These are phyloP conservation scores for Hypolimnas misippus DNA, from an alignment of 2,888 invertebrate genomes.

Conservation along the genomic window DNA sequence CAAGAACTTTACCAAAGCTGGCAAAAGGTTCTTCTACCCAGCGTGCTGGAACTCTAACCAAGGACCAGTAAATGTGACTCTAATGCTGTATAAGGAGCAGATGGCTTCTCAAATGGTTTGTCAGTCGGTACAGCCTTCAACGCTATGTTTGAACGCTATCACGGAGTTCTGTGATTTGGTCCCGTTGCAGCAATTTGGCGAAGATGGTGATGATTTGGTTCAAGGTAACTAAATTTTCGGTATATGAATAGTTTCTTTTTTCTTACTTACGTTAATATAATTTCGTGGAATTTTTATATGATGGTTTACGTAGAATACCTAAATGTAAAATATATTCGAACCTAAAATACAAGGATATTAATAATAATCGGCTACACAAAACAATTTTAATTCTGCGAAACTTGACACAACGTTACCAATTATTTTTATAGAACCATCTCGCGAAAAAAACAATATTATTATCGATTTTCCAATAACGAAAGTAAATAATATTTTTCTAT, in stretches of 20 bases:
- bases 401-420: no score
- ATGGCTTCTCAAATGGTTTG: slow-evolving; percentile 85
- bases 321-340: no score
- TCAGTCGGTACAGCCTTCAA: slow-evolving; percentile 85
- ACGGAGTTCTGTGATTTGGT: slow-evolving; percentile 92
- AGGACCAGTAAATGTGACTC: slow-evolving; percentile 87
- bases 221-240: slow-evolving; percentile 83
- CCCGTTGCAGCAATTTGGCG: slow-evolving; percentile 87
- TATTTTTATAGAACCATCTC: no score
- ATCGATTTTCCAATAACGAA: not conserved
- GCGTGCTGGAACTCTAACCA: slow-evolving; percentile 88
- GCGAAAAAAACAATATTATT: no score
- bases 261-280: no score
- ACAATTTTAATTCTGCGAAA: no score
- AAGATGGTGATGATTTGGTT: slow-evolving; percentile 85
- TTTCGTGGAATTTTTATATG: no score
- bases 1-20: slow-evolving; percentile 84
- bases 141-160: slow-evolving; percentile 88
- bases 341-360: no score
- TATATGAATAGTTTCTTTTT: no score
- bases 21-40: slow-evolving; percentile 89
- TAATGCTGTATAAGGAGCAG: slow-evolving; percentile 86
- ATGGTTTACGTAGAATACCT: no score
- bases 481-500: not conserved
- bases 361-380: no score